Conservation (phyloP, 2,888 invertebrate species). For the Gisinianus flammeolus region DNA sequence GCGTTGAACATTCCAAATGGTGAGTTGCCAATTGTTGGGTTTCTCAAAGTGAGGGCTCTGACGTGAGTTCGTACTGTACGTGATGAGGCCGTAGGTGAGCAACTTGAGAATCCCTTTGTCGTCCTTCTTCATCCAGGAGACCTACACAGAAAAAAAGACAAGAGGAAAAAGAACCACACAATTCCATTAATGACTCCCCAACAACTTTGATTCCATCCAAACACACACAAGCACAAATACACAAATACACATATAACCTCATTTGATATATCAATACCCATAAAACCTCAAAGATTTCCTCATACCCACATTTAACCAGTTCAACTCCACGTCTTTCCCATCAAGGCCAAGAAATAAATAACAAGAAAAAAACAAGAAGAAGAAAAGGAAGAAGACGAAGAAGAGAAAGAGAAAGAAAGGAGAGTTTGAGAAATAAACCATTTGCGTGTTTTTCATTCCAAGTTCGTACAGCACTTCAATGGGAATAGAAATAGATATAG, state of each 20-base stretch:
- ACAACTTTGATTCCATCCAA: no score
- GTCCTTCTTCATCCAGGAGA: slow-evolving; percentile 61
- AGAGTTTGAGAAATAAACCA: neutral
- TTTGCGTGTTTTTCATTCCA: neutral
- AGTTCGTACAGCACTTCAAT: no score
- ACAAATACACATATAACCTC: no score
- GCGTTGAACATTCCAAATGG: slow-evolving; percentile 60
- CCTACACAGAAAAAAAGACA: slow-evolving; percentile 54
- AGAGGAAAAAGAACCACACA: neutral
- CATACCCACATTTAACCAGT: neutral
- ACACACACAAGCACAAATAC: no score
- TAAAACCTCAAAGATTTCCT: no score
- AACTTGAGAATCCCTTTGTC: slow-evolving; percentile 60
- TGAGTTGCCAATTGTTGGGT: slow-evolving; percentile 62
- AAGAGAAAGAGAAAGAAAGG: neutral
- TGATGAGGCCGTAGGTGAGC: slow-evolving; percentile 61
- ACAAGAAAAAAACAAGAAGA: no score
- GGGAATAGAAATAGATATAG: no score
- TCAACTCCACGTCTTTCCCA: no score
- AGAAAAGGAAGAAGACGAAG: neutral
- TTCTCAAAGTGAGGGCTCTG: slow-evolving; percentile 60
- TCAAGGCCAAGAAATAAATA: no score
- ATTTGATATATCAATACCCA: no score
- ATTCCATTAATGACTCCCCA: neutral
- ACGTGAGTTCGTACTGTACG: slow-evolving; percentile 61